phyloP scores from a whole-genome alignment of 2,888 invertebrate species.

The Cerceris rybyensis region DNA sequence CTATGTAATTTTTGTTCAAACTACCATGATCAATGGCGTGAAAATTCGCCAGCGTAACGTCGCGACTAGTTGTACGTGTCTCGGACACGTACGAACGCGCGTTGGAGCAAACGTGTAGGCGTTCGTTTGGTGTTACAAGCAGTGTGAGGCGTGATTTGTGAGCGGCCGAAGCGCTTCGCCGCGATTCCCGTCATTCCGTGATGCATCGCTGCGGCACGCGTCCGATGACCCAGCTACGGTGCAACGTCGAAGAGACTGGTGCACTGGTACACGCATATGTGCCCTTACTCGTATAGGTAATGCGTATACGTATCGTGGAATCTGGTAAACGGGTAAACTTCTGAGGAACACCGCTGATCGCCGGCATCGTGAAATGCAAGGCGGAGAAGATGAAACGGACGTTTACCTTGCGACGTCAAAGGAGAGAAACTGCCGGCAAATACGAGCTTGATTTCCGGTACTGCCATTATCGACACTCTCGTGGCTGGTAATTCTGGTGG shows the following conservation, averaged over 20 bases:
- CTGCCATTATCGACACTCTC: not conserved
- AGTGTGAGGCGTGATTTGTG: conserved; percentile 74
- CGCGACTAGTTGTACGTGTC: not conserved
- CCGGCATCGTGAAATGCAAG: not conserved
- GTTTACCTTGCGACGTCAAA: not conserved
- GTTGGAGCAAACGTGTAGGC: conserved; percentile 21
- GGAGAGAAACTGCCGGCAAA: not conserved
- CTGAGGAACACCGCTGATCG: not conserved
- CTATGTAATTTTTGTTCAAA: too few relatives aligned
- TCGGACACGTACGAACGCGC: conserved; percentile 13
- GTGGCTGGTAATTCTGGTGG: not conserved
- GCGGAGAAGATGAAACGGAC: not conserved
- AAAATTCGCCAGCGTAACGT: too few relatives aligned
- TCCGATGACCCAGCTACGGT: conserved; percentile 72
- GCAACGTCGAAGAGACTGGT: not conserved
- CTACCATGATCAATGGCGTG: too few relatives aligned
- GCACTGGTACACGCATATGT: not conserved
- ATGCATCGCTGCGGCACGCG: conserved; percentile 79
- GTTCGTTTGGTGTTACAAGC: conserved; percentile 30
- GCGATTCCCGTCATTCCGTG: conserved; percentile 77
- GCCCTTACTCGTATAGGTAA: not conserved
- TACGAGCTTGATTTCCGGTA: not conserved
- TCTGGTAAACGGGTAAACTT: conserved; percentile 11
- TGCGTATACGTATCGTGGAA: not conserved
- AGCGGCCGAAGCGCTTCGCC: conserved; percentile 69